A percentile compares a stretch with the other conserved stretches of the same genome.
These are phyloP conservation scores for Lophotis ruficrista DNA, from an alignment of 2,113 vertebrate genomes.

Conservation along the genomic window DNA sequence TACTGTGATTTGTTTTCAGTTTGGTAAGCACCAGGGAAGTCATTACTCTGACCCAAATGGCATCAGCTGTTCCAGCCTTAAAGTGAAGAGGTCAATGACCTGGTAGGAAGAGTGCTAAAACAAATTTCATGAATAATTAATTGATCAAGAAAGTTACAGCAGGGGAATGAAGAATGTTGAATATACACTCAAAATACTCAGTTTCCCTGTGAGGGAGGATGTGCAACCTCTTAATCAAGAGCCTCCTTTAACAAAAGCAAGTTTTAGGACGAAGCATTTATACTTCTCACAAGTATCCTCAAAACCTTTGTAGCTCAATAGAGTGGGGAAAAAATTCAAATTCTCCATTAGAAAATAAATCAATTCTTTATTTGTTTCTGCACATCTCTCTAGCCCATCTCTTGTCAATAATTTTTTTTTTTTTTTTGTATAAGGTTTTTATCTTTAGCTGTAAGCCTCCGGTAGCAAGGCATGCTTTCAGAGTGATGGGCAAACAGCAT, in stretches of 20 bases:
- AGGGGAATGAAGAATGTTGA: not conserved
- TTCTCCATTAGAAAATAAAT: not conserved
- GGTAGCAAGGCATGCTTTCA: not conserved
- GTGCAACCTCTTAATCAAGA: not conserved
- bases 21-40: not conserved
- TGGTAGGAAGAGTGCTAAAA: not conserved
- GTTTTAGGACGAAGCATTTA: not conserved
- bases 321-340: not conserved
- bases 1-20: not conserved
- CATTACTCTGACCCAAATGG: not conserved
- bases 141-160: not conserved
- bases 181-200: not conserved
- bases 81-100: not conserved
- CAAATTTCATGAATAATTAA: not conserved
- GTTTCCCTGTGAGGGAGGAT: not conserved
- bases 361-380: not conserved
- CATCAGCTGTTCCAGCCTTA: not conserved
- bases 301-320: not conserved
- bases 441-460: not conserved
- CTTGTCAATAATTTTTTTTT: not conserved
- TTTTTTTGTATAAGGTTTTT: not conserved
- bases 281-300: not conserved
- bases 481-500: not conserved
- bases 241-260: not conserved
- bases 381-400: not conserved